Base-by-base conservation (phyloP, 2,113 vertebrate genomes). In the Sclerurus mexicanus region DNA sequence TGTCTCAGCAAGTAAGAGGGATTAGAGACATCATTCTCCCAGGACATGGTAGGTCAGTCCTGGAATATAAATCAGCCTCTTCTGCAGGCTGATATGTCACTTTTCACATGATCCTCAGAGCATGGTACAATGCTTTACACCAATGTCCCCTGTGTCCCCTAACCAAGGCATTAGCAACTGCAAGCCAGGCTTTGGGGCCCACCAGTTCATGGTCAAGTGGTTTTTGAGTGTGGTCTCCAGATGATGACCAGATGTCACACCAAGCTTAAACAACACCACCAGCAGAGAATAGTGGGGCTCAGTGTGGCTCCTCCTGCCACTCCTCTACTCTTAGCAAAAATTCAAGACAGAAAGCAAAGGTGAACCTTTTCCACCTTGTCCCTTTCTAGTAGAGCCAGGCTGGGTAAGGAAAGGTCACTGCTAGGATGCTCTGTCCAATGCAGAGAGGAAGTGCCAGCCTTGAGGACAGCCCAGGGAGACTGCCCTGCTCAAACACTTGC, bases 21-120 rank as follows among this genome's bases (percentile, higher is more conserved):
- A 89, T 96, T 77, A 95, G 55, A 62, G 12, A 62, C 79, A 84
- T 53, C 90, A 90, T 81, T 76, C 74, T 89, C 90, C 76, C 76
- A 8, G 15, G 85, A 81, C 91, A 76, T 10, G 55, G 72, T 46
- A 31, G 50, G 39, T 95, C 46, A 81, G 79, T 25, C 30, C 68
- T 78, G 85, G 77, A 91, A 95, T 80, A 71, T 24, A 62, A 74
- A 93, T 77, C 90, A 95, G 59, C 15, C 50, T 73, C 39, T 77
- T 84, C 67, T 39, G 53, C 23, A 24, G 79, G 79, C 23, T 93
- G 75, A 8, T 7, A 5, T 8, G 31, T 35, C 50, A 55, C 58
- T 64, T 93, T 58, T 13, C 44, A 53, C 30, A 7, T 33, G 58
- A 53, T 49, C 37, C 82, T 60, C 44, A 30, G 85, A 69, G 72